Evolutionary conservation across 1,140 invertebrate genomes (phyloP), one percentile per base, ranked within the genome.

Genomic region (Phymastichus coffea): DNA sequence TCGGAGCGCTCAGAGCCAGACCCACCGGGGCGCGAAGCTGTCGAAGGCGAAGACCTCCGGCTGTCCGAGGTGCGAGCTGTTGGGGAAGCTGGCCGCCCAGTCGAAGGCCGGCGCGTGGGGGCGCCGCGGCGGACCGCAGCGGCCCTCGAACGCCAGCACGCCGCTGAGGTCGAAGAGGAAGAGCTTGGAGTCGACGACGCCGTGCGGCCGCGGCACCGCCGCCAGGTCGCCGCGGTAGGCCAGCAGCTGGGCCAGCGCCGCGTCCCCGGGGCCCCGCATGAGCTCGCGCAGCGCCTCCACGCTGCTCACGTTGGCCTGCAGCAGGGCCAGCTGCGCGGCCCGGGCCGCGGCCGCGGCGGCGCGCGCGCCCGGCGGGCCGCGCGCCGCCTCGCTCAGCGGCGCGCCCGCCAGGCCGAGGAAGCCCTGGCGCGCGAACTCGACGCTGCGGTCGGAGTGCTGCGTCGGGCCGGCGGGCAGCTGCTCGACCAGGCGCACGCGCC

Each of bases 351-450:
- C 0, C 3, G 65, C 55, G 1, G 60, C 17, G 3, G 41, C 22
- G 14, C 66, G 52, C 23, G 40, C 25, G 20, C 63, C 60, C 1
- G 43, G 46, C 22, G 63, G 6, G 12, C 56, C 7, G 33, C 64
- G 63, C 1, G 76, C 85, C 62, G 88, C 85, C 53, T 84, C 73
- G 71, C 88, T 90, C 69, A 87, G 88, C 30, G 93, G 90, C 61
- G 88, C 78, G 65, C 95, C 95, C 68, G 91, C 91, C 47, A 86
- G 89, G 47, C 89, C 83, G 85, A 92, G 90, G 65, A 90, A 94
- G 0, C 84, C 81, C 53, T 86, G 83, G 25, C 85, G 78, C 2
- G 82, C 70, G 20, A 97, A 82, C 0, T 83, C 73, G 43, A 86
- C 74, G 0, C 92, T 90, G 25, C 89, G 77, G 77, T 97, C 93